These are phyloP conservation scores for Microcebus griseorufus DNA, from an alignment of 2,113 vertebrate species.

Conservation along the genomic window DNA sequence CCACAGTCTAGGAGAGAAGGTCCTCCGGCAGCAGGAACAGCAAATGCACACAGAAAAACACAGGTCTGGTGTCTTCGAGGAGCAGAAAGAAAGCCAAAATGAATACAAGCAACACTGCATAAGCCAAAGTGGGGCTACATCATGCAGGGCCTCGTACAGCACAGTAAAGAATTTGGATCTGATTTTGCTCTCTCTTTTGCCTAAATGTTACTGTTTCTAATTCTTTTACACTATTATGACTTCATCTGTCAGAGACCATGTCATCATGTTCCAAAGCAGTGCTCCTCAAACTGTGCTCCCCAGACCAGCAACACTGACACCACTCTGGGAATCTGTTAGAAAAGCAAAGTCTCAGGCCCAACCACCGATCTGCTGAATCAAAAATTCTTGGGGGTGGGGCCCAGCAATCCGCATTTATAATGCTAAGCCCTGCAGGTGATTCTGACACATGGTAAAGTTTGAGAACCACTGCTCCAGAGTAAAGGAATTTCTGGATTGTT, in stretches of 20 bases:
- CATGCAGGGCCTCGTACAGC: neutral
- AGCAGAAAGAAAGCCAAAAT: neutral
- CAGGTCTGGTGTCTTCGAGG: neutral
- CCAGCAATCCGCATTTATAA: neutral
- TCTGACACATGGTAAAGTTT: neutral
- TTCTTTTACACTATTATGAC: neutral
- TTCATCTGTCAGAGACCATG: neutral
- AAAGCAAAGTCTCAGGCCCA: neutral
- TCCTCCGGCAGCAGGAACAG: neutral
- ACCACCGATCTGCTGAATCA: neutral
- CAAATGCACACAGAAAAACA: neutral
- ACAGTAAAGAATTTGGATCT: neutral
- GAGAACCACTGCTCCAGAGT: neutral
- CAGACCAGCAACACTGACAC: neutral
- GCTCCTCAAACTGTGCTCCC: neutral
- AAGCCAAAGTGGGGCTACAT: neutral
- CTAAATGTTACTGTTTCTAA: neutral
- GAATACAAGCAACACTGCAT: neutral
- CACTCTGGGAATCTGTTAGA: neutral
- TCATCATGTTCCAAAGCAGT: neutral
- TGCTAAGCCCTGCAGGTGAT: neutral
- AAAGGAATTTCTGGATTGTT: neutral
- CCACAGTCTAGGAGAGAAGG: neutral
- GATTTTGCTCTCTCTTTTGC: neutral
- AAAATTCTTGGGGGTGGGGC: neutral